Evolutionary conservation across 2,888 invertebrate genomes (phyloP).

Genomic region (Lobophora halterata): DNA sequence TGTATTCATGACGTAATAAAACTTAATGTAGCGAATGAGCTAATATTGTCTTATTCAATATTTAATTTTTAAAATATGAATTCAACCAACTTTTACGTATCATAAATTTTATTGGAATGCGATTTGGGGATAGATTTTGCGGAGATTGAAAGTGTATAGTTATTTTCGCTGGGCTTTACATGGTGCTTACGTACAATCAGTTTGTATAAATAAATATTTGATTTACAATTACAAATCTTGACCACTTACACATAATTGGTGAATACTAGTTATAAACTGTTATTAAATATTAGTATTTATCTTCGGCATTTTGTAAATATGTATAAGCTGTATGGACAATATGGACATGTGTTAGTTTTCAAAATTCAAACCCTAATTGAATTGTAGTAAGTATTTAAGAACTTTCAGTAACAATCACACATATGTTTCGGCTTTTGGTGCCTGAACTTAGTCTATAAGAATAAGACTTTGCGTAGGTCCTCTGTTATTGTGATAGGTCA

Average conservation of each 20-base stretch:
- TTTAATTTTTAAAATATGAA: constrained; percentile 71
- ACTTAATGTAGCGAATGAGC: constrained; percentile 79
- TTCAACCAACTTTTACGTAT: constrained; percentile 66
- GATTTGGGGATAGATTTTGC: constrained; percentile 30
- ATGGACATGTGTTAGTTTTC: too few species aligned
- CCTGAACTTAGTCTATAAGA: too few species aligned
- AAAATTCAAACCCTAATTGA: too few species aligned
- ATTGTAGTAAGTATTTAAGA: too few species aligned
- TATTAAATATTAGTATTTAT: too few species aligned
- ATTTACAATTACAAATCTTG: background rate
- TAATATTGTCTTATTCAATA: constrained; percentile 80
- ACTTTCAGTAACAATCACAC: too few species aligned
- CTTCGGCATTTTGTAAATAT: too few species aligned
- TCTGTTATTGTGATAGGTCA: constrained; percentile 5
- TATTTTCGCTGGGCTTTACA: constrained; percentile 13
- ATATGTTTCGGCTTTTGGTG: too few species aligned
- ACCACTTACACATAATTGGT: too few species aligned
- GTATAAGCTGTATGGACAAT: too few species aligned
- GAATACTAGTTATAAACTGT: too few species aligned
- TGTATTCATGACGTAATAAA: constrained; percentile 77
- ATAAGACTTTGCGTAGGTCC: too few species aligned
- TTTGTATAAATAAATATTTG: background rate
- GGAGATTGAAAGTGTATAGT: constrained; percentile 15
- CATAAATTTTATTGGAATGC: constrained; percentile 64
- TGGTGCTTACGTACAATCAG: background rate